A percentile compares a stretch with the other conserved stretches of the same genome.
phyloP scores from a whole-genome alignment of 23 tunicate genomes.

The Botrylloides violaceus region DNA sequence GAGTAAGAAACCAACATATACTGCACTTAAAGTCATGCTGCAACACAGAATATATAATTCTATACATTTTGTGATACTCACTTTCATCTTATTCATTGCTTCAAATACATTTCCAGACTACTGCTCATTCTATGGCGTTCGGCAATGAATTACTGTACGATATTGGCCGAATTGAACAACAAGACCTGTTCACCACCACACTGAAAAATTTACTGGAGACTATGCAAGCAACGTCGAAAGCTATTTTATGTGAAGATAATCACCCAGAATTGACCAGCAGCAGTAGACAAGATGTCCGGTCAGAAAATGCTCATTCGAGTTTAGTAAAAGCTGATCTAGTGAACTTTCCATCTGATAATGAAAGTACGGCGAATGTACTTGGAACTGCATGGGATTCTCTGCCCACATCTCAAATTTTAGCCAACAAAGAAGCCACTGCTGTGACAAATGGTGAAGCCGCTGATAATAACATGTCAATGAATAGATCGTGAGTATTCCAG shows the following conservation, averaged over 20 bases:
- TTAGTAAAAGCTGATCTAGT: not conserved
- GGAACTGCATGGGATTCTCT: no score
- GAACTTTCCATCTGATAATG: not conserved
- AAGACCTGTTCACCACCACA: slow-evolving; percentile 40
- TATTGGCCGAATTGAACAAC: slow-evolving; percentile 31
- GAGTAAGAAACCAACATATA: no score
- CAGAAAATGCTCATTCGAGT: not conserved
- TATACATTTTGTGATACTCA: no score
- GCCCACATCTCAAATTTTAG: no score
- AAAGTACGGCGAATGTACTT: no score
- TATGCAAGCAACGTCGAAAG: slow-evolving; percentile 12
- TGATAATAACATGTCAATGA: no score
- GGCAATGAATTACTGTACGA: slow-evolving; percentile 57
- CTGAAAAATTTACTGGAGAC: slow-evolving; percentile 14
- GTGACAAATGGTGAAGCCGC: no score
- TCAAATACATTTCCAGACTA: not conserved
- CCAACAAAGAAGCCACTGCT: no score
- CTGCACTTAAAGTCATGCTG: no score
- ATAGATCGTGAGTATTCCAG: no score
- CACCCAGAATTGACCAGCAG: slow-evolving; percentile 44
- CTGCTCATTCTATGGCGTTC: slow-evolving; percentile 16
- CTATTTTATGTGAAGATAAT: slow-evolving; percentile 25
- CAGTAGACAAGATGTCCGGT: slow-evolving; percentile 32
- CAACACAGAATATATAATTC: no score
- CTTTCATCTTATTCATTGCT: no score